phyloP scores from a whole-genome alignment of 2,888 invertebrate species.

The Corythucha ciliata region DNA sequence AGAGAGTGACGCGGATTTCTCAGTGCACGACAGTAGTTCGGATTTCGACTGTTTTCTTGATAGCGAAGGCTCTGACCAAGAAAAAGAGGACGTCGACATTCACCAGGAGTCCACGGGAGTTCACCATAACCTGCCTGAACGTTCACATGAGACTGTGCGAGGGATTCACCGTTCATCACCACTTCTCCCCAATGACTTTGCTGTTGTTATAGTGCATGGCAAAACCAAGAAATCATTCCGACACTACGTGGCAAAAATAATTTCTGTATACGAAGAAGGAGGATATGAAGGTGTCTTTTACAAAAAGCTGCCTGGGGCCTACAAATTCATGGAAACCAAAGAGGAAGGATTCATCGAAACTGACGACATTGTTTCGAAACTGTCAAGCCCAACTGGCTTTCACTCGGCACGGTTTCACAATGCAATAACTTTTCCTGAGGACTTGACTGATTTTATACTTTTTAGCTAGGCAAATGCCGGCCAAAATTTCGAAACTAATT shows the following conservation, averaged over 20 bases:
- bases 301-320: conserved; percentile 15
- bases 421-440: conserved; percentile 6
- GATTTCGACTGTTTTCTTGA: background rate
- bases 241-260: conserved; percentile 16
- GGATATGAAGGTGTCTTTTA: conserved; percentile 23
- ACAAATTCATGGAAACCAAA: conserved; percentile 23
- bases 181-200: conserved; percentile 3
- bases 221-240: conserved; percentile 17
- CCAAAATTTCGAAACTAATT: no score
- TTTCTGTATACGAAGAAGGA: conserved; percentile 18
- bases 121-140: no score
- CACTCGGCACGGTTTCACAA: conserved; percentile 4
- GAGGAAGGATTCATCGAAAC: conserved; percentile 21
- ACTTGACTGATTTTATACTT: conserved; percentile 2
- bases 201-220: conserved; percentile 20
- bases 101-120: background rate
- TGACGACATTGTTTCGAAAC: conserved; percentile 4
- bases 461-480: background rate
- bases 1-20: background rate
- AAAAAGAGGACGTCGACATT: background rate
- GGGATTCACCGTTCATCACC: no score
- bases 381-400: conserved; percentile 1
- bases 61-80: background rate
- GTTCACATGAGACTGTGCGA: no score
- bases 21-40: conserved; percentile 3